phyloP scores from a whole-genome alignment of 1,140 invertebrate genomes.

The Ips typographus region DNA sequence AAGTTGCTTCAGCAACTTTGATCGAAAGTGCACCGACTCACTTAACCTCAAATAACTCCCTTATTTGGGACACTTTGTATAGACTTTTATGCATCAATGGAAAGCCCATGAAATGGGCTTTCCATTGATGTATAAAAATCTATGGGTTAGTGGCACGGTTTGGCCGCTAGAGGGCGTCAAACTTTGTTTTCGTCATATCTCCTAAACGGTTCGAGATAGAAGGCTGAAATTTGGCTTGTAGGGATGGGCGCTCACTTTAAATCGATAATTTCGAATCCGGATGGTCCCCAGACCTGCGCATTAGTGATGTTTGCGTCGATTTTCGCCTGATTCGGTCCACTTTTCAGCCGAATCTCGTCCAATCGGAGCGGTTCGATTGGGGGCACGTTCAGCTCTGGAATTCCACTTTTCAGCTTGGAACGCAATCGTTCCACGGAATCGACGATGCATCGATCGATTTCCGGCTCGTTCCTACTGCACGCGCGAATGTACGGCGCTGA shows the following conservation, averaged over 20 bases:
- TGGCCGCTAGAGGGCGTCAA: too few species aligned
- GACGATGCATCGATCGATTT: constrained; percentile 65
- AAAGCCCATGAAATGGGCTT: too few species aligned
- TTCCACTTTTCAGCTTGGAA: constrained; percentile 62
- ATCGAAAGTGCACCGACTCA: too few species aligned
- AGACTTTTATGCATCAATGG: too few species aligned
- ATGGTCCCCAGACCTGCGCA: constrained; percentile 45
- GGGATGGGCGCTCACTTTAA: constrained; percentile 42
- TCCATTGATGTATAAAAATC: too few species aligned
- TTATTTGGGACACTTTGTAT: too few species aligned
- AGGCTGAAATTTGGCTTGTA: too few species aligned
- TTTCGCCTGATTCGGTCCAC: constrained; percentile 42
- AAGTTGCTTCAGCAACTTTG: too few species aligned
- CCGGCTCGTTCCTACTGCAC: constrained; percentile 63
- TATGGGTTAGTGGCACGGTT: too few species aligned
- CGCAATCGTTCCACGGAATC: constrained; percentile 63
- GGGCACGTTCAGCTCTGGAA: constrained; percentile 66
- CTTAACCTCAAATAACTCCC: too few species aligned
- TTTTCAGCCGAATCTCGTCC: constrained; percentile 53
- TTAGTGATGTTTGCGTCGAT: constrained; percentile 49
- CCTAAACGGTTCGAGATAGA: too few species aligned
- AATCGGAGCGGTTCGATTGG: constrained; percentile 64
- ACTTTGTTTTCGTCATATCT: too few species aligned
- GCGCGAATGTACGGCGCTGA: constrained; percentile 69
- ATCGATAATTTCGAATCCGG: constrained; percentile 44